phyloP scores from a whole-genome alignment of 1,140 invertebrate genomes.

The Dinoponera quadriceps region DNA sequence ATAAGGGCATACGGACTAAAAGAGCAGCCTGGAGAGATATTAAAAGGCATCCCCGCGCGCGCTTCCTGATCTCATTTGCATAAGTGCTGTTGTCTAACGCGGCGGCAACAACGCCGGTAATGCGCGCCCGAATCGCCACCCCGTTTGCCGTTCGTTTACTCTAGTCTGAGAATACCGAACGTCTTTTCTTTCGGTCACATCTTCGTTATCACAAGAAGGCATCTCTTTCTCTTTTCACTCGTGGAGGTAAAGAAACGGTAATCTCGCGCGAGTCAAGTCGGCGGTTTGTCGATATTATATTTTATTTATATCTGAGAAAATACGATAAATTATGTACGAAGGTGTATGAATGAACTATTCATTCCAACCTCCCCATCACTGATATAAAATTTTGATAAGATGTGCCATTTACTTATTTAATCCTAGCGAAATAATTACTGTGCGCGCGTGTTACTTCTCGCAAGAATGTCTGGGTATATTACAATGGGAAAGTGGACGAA shows the following conservation, averaged over 20 bases:
- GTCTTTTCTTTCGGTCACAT: neutral
- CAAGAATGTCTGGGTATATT: neutral
- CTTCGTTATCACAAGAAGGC: neutral
- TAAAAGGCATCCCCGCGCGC: slow-evolving; percentile 54
- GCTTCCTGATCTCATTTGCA: slow-evolving; percentile 71
- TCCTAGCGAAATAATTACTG: neutral
- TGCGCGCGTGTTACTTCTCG: neutral
- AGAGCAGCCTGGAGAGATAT: slow-evolving; percentile 39
- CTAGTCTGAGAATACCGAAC: neutral
- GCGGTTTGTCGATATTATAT: neutral
- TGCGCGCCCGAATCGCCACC: neutral
- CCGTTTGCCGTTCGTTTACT: slow-evolving; percentile 8
- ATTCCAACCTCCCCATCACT: too few relatives aligned
- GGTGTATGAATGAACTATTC: neutral
- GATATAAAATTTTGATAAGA: neutral
- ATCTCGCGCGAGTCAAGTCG: neutral
- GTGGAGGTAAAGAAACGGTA: neutral
- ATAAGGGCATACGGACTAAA: slow-evolving; percentile 26
- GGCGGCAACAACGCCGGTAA: slow-evolving; percentile 14
- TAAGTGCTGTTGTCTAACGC: slow-evolving; percentile 70
- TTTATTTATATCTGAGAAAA: neutral
- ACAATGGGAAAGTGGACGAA: neutral
- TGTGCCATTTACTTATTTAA: neutral
- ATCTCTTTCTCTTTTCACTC: neutral
- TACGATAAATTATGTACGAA: neutral